These are phyloP conservation scores for Myxocyprinus asiaticus DNA, from an alignment of 2,113 vertebrate genomes.

Conservation along the genomic window DNA sequence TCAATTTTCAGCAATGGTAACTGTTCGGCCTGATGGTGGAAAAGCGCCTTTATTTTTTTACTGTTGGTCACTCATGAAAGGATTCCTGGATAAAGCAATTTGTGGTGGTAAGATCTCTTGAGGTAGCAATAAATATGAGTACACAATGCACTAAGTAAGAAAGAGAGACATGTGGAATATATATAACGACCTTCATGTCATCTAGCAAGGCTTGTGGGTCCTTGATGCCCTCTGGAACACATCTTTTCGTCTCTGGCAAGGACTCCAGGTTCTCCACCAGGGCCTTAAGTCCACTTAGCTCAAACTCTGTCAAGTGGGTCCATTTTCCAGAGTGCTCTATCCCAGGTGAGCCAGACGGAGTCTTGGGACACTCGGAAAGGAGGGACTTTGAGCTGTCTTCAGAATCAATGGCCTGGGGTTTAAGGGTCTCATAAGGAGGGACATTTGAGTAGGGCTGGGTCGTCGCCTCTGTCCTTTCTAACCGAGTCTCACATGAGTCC, in stretches of 20 bases:
- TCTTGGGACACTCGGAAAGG: slow-evolving; percentile 80
- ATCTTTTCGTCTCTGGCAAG: slow-evolving; percentile 92
- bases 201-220: slow-evolving; percentile 89
- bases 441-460: slow-evolving; percentile 56
- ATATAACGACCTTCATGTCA: slow-evolving; percentile 85
- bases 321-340: slow-evolving; percentile 80
- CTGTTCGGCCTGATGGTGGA: too few relatives aligned
- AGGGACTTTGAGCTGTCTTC: slow-evolving; percentile 83
- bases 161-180: neutral
- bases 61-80: neutral
- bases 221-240: slow-evolving; percentile 88
- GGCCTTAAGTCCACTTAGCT: slow-evolving; percentile 88
- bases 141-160: neutral
- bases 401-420: slow-evolving; percentile 78
- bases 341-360: slow-evolving; percentile 82
- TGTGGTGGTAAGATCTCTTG: neutral
- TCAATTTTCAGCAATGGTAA: too few relatives aligned
- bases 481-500: slow-evolving; percentile 82
- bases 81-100: neutral
- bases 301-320: slow-evolving; percentile 94
- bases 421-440: slow-evolving; percentile 76
- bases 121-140: neutral
- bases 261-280: slow-evolving; percentile 94
- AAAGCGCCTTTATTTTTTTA: neutral
- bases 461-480: slow-evolving; percentile 77